phyloP scores from a whole-genome alignment of 2,113 vertebrate species.

The Steatornis caripensis region DNA sequence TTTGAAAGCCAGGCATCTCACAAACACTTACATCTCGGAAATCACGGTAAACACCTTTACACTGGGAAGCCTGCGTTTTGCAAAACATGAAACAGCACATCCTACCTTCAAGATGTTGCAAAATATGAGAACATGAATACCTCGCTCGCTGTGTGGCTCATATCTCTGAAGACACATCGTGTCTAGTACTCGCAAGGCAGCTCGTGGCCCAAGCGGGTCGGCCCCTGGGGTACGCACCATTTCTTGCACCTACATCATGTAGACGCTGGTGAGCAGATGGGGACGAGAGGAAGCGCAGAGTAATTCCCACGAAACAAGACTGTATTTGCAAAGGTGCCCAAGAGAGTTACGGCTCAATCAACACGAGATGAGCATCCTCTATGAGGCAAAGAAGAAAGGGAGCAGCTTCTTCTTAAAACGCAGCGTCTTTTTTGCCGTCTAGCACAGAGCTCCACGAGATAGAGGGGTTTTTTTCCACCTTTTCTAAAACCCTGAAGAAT shows the following conservation, averaged over 20 bases:
- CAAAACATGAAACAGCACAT: neutral
- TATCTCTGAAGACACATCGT: neutral
- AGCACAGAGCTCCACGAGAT: neutral
- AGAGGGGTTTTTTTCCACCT: neutral
- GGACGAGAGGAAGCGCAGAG: neutral
- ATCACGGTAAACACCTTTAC: neutral
- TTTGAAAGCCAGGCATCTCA: neutral
- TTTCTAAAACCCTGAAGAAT: slow-evolving; percentile 37
- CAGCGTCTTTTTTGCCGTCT: neutral
- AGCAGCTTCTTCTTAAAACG: slow-evolving; percentile 39
- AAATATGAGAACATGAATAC: rapidly evolving
- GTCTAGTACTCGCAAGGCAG: neutral
- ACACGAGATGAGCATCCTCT: neutral
- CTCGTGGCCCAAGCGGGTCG: neutral
- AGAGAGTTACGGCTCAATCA: slow-evolving; percentile 7
- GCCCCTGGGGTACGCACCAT: neutral
- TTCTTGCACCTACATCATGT: neutral
- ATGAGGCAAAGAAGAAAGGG: slow-evolving; percentile 13
- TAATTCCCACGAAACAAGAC: neutral
- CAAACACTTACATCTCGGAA: neutral
- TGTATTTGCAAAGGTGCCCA: slow-evolving; percentile 16
- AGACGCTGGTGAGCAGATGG: neutral
- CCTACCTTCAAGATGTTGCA: neutral
- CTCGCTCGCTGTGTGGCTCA: rapidly evolving
- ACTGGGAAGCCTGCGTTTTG: neutral